Evolutionary conservation across 2,888 invertebrate genomes (phyloP).

Genomic region (Crepidodera aurea): DNA sequence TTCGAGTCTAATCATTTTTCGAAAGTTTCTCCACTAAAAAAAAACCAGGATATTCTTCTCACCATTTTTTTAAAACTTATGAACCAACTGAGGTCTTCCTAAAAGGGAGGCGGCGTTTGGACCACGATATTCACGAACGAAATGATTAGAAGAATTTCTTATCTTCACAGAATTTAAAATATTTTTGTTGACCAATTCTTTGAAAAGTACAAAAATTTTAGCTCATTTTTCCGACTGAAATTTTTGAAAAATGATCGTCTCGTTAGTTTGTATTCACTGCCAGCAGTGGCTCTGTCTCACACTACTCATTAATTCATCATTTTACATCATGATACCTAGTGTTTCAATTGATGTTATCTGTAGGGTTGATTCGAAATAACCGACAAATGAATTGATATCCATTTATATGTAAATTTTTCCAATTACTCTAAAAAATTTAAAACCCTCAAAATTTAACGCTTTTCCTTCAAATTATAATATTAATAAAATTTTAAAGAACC

Average conservation of each 20-base stretch:
- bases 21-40: conserved; percentile 11
- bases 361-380: conserved; percentile 22
- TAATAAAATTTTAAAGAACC: too few relatives aligned
- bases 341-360: conserved; percentile 48
- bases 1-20: conserved; percentile 17
- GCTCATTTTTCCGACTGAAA: conserved; percentile 2
- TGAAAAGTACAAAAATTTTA: neutral
- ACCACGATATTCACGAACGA: too few relatives aligned
- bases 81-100: too few relatives aligned
- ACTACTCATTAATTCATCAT: conserved; percentile 47
- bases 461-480: too few relatives aligned
- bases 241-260: conserved; percentile 19
- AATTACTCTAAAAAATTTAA: too few relatives aligned
- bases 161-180: neutral
- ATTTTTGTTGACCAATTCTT: neutral
- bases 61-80: neutral
- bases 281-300: conserved; percentile 60
- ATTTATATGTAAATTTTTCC: too few relatives aligned
- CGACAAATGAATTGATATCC: conserved; percentile 12
- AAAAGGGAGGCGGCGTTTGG: too few relatives aligned
- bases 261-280: conserved; percentile 52
- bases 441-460: too few relatives aligned
- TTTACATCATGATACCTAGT: conserved; percentile 44
- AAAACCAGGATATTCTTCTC: too few relatives aligned
- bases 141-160: neutral